These are phyloP conservation scores for Arothron firmamentum DNA, from an alignment of 2,113 vertebrate species.

Conservation along the genomic window DNA sequence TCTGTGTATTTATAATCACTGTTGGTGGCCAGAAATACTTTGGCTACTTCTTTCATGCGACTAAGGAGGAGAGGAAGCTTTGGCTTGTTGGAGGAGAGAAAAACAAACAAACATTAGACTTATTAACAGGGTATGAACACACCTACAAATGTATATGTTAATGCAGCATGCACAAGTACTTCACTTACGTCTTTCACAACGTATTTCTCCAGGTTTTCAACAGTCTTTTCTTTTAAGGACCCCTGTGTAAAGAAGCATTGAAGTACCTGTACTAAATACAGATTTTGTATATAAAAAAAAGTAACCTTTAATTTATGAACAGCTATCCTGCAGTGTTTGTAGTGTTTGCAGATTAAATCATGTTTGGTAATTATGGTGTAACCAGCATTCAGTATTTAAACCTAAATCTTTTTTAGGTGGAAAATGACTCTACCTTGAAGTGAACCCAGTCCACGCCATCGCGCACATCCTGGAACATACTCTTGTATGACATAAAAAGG, in stretches of 20 bases:
- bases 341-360: no score
- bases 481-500: conserved; percentile 97
- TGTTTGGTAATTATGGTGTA: no score
- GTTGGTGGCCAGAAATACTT: conserved; percentile 95
- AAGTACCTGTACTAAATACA: background rate
- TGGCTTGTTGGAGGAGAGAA: conserved; percentile 64
- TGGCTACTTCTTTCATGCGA: conserved; percentile 93
- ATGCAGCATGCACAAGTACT: background rate
- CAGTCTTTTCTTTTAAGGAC: conserved; percentile 92
- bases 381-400: no score
- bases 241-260: conserved; percentile 71
- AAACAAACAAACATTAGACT: background rate
- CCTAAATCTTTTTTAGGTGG: background rate
- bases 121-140: background rate
- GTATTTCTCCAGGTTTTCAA: conserved; percentile 93
- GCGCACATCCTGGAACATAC: conserved; percentile 96
- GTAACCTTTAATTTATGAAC: no score
- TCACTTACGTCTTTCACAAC: conserved; percentile 94
- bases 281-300: background rate
- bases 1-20: conserved; percentile 97
- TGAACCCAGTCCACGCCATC: conserved; percentile 97
- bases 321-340: no score
- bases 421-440: conserved; percentile 77
- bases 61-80: conserved; percentile 92
- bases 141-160: background rate